Base-by-base conservation (phyloP, 1,140 invertebrate genomes). In the Cheumatopsyche charites region DNA sequence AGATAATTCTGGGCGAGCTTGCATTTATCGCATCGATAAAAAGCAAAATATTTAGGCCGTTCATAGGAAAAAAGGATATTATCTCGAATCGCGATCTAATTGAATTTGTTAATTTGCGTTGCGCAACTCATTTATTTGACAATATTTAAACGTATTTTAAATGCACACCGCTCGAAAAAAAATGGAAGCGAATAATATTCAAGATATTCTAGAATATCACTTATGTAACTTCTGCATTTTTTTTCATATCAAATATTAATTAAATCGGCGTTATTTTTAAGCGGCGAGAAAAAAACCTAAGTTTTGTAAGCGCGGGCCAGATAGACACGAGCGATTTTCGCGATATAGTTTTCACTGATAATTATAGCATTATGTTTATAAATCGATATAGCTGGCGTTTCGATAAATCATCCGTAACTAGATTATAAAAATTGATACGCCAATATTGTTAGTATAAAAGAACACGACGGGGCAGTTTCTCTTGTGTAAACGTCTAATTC, bases 61-160 rank as follows among this genome's bases (percentile, higher is more conserved):
- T 15, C 11, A 1, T 55, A 55, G 4, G 15, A 55, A 55, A 55
- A 55, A 55, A 55, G 49, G 49, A 55, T 21, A 19, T 55, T 55
- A 55, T 55, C 49, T 55, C 21, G 12, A 19, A 19, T 19, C 5
- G 15, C 19, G 49, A 55, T 55, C 49, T 55, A 23, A 55, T 55
- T 23, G 49, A 55, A 55, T 55, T 55, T 23, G 49, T 55, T 55
- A 55, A 55, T 55, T 23, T 55, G 49, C 17, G 21, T 55, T 55
- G 49, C 49, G 49, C 3, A 55, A 55, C 29, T 36, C 29, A 36
- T 36, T 36, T 36, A 36, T 36, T 36, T 36, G 29, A 36, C 29
- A 36, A 36, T 36, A 36, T 36, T 36, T 36, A 36, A 36, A 36
- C 29, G 29, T 36, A 36, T 36, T 36, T 36, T 36, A 36, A 36